Evolutionary conservation across 2,797 vertebrate genomes (phyloP).

Genomic region (Peromyscus melanophrys): DNA sequence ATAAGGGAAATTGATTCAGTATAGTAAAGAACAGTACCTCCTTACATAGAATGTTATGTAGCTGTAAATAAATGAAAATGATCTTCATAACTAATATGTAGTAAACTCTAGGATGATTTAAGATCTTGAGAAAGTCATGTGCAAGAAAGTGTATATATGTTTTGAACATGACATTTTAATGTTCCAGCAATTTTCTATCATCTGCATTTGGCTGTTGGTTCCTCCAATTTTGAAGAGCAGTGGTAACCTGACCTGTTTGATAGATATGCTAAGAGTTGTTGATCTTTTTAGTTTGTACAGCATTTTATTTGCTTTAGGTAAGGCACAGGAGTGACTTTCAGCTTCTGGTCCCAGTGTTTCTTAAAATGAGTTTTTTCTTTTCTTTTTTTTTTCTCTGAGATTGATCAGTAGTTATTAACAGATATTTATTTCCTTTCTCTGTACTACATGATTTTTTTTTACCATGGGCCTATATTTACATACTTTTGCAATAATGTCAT

Average conservation of each 20-base stretch:
- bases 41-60: neutral
- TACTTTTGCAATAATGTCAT: slow-evolving; percentile 25
- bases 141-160: neutral
- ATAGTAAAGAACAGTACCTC: neutral
- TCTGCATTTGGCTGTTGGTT: neutral
- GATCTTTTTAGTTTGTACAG: neutral
- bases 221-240: neutral
- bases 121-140: neutral
- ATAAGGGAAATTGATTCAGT: slow-evolving; percentile 2
- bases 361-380: neutral
- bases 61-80: neutral
- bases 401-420: neutral
- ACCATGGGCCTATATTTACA: neutral
- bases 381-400: neutral
- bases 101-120: neutral
- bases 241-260: neutral
- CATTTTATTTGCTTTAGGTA: neutral
- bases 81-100: neutral
- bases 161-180: neutral
- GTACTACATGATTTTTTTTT: neutral
- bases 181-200: neutral
- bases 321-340: neutral
- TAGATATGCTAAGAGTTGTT: neutral
- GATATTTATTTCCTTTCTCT: slow-evolving; percentile 16
- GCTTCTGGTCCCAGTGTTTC: neutral